These are phyloP conservation scores for Eolophus roseicapilla DNA, from an alignment of 2,113 vertebrate genomes.

Conservation along the genomic window DNA sequence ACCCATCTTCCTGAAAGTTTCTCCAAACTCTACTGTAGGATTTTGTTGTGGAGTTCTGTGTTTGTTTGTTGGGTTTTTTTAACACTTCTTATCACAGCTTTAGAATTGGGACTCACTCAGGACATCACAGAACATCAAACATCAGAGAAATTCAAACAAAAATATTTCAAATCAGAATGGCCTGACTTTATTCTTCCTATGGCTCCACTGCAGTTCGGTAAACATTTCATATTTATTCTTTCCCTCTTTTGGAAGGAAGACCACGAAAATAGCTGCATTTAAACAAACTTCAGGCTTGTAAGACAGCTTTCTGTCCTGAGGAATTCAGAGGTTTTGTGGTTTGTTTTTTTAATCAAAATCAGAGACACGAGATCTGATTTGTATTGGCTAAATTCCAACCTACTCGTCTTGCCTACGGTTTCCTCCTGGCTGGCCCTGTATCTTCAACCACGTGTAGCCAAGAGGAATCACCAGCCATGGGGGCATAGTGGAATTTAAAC, in stretches of 20 bases:
- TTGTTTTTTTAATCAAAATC: slow-evolving; percentile 29
- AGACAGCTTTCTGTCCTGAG: background rate
- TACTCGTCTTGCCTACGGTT: slow-evolving; percentile 8
- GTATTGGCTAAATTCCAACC: slow-evolving; percentile 2
- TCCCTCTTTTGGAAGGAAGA: background rate
- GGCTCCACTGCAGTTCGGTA: background rate
- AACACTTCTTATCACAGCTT: background rate
- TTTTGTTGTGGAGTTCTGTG: background rate
- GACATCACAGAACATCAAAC: background rate
- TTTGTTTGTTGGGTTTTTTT: background rate
- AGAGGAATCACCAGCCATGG: slow-evolving; percentile 4
- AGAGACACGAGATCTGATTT: background rate
- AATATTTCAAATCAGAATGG: background rate
- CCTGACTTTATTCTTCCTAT: background rate
- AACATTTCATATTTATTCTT: background rate
- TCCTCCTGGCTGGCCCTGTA: background rate
- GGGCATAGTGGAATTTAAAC: background rate
- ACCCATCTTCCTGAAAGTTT: background rate
- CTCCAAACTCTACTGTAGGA: background rate
- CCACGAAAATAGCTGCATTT: background rate
- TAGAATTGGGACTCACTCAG: background rate
- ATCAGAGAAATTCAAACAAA: background rate
- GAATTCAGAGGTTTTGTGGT: background rate
- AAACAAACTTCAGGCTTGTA: background rate
- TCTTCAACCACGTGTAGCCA: background rate